Evolutionary conservation across 2,113 vertebrate species (phyloP), one percentile per base, ranked within the genome.

Genomic region (Pseudolaguvia tuberculata): DNA sequence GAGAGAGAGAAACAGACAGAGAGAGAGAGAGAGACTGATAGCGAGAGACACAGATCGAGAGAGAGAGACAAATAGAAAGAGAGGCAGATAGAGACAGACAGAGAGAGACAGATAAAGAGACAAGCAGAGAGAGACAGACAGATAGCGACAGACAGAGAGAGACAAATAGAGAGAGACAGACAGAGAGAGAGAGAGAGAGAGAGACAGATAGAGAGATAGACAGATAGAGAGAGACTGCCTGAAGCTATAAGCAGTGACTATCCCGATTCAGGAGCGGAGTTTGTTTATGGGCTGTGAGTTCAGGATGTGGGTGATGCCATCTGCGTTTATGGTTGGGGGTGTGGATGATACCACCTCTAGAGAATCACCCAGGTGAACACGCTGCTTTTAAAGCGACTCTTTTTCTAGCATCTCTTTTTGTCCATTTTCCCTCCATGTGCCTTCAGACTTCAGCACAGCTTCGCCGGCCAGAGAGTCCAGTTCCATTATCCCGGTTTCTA

Each of bases 401-500:
- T 52, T 75, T 74, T 75, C 75, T 78, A 61, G 72, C 53, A 73
- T 78, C 78, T 83, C 76, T 83, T 76, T 83, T 75, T 76, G 62
- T 65, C 78, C 53, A 70, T 78, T 76, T 69, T 75, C 71, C 52
- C 68, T 10, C 51, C 48, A 70, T 63, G 75, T 42, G 69, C 27
- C 48, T 35, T 59, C 74, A 48, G 74, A 45, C 68, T 31, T 73
- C 79, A 78, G 72, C 71, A 31, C 73, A 39, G 69, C 68, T 73
- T 67, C 68, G 53, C 73, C 50, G 76, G 84, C 72, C 62, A 71
- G 68, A 86, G 83, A 76, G 81, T 73, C 75, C 81, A 86, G 81
- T 85, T 86, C 87, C 88, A 88, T 88, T 89, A 89, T 90, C 88
- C 87, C 88, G 85, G 88, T 42, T 91, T 90, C 90, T 91, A 91